These are phyloP conservation scores for Chrysemys picta DNA, from an alignment of 2,113 vertebrate species.

Conservation along the genomic window DNA sequence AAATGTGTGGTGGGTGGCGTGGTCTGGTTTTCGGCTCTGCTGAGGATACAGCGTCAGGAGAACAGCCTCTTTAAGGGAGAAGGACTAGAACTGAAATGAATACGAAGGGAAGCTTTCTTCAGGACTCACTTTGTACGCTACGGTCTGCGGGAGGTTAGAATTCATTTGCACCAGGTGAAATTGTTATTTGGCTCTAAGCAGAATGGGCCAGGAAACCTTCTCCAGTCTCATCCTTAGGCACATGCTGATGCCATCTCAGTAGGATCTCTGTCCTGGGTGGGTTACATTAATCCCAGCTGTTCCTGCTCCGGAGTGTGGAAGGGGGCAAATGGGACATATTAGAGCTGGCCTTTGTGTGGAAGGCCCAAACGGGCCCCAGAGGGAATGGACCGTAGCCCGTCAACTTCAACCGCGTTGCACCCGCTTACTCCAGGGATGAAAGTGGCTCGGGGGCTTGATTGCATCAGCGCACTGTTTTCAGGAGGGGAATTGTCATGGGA, in stretches of 20 bases:
- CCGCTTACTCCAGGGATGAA: neutral
- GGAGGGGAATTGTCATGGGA: too few relatives aligned
- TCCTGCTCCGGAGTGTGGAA: neutral
- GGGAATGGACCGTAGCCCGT: neutral
- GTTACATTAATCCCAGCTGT: neutral
- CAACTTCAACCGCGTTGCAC: neutral
- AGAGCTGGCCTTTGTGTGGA: neutral
- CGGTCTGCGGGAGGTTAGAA: neutral
- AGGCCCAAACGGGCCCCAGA: neutral
- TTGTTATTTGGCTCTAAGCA: neutral
- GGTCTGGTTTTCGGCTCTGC: neutral
- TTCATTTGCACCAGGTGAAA: neutral
- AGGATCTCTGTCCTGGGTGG: neutral
- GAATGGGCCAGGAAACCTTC: neutral
- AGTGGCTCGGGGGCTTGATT: neutral
- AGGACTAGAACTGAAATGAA: neutral
- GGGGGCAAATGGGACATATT: neutral
- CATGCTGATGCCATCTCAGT: neutral
- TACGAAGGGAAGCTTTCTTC: neutral
- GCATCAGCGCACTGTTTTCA: neutral
- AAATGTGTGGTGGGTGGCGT: neutral
- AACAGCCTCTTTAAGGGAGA: neutral
- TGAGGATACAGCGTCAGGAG: neutral
- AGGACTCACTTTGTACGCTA: neutral
- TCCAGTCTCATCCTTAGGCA: neutral